Conservation (phyloP, 2,888 invertebrate genomes). For the Arctia plantaginis region DNA sequence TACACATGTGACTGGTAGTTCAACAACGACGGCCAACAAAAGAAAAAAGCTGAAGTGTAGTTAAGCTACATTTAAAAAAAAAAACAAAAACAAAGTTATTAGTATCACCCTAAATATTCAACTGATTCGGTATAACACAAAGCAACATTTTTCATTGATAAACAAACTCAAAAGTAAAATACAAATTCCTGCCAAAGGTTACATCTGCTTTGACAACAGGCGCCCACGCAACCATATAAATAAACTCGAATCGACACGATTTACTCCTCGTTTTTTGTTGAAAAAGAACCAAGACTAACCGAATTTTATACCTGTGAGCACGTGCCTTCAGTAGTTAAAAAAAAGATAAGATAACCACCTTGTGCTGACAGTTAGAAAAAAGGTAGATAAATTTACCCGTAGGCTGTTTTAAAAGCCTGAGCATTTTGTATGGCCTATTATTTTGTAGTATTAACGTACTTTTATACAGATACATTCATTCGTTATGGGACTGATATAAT, state of each 20-base stretch:
- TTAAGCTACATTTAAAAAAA: neutral
- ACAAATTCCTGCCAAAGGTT: constrained; percentile 55
- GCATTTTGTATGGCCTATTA: neutral
- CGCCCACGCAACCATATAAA: constrained; percentile 51
- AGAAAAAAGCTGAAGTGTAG: no score
- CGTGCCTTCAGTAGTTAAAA: constrained; percentile 63
- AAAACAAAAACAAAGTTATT: neutral
- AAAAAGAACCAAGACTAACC: constrained; percentile 56
- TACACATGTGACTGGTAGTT: neutral
- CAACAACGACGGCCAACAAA: no score
- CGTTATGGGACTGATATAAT: neutral
- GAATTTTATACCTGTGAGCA: constrained; percentile 65
- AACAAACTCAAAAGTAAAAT: constrained; percentile 53
- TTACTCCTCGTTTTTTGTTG: constrained; percentile 34
- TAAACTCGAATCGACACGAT: constrained; percentile 45
- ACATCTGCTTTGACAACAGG: constrained; percentile 61
- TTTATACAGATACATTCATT: neutral
- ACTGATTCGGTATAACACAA: constrained; percentile 38
- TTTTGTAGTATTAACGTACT: neutral
- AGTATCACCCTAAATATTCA: constrained; percentile 18
- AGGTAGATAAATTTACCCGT: constrained; percentile 36
- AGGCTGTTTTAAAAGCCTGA: constrained; percentile 17
- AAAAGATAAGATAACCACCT: constrained; percentile 57
- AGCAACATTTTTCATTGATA: constrained; percentile 52
- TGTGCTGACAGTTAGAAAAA: constrained; percentile 53